Base-by-base conservation (phyloP, 2,113 vertebrate genomes). In the Geococcyx californianus region DNA sequence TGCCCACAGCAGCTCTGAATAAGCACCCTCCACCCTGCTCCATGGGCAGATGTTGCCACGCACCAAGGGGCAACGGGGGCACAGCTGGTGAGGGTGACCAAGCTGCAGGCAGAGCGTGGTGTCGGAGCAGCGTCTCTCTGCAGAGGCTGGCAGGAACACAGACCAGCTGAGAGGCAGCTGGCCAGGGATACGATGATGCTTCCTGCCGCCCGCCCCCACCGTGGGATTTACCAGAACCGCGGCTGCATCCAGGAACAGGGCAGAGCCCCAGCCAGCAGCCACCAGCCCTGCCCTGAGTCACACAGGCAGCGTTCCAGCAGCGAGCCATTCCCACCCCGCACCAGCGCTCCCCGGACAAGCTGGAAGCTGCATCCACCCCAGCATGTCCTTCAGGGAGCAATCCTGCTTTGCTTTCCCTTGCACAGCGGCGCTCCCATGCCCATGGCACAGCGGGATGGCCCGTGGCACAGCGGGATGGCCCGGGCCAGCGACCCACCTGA, bases 401-500 rank as follows among this genome's bases (percentile, higher is more conserved):
- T 3, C 58, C 51, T 5, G 15, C 28, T 4, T 19, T 25, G 47
- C 31, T 13, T 42, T 17, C 17, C 67, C 33, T 33, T 2, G 3
- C 56, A 6, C 10, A n/a, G n/a, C n/a, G n/a, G n/a, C n/a, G n/a
- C n/a, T n/a, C n/a, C n/a, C n/a, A n/a, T n/a, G 1, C 45, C 83
- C 6, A 1, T 6, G 3, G 24, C 8, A 11, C 4, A 0, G 26
- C 3, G 7, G 19, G 11, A 55, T 7, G 2, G 1, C 45, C 83
- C 6, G 1, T 6, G 3, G 24, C 8, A 11, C 4, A 0, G 26
- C 3, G 7, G 19, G 11, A 55, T 7, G 2, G 0, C 66, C 5
- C 11, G n/a, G 18, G 31, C 10, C 28, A 3, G 64, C 0, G 11
- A 96, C 98, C 86, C 91, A 99, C 99, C 99, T 99, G 97, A 99